These are phyloP conservation scores for Callimorpha dominula DNA, from an alignment of 2,888 invertebrate genomes.

Conservation along the genomic window DNA sequence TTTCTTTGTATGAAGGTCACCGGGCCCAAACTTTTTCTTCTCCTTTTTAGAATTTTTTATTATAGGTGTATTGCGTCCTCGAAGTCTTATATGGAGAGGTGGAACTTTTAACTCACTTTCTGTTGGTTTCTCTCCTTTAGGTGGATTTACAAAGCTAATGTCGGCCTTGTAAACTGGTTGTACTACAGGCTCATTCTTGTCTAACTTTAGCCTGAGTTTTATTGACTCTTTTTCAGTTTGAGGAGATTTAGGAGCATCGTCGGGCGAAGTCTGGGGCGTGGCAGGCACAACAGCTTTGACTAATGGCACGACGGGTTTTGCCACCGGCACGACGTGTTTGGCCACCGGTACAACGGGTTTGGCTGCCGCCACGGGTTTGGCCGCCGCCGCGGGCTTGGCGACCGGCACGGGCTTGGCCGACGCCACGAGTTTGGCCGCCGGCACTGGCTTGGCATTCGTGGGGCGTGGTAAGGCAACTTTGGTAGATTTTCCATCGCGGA, in stretches of 20 bases:
- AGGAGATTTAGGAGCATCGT: constrained; percentile 73
- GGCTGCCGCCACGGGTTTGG: constrained; percentile 62
- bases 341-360: too few relatives aligned
- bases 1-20: constrained; percentile 84
- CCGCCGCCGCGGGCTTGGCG: constrained; percentile 50
- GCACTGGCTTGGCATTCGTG: constrained; percentile 60
- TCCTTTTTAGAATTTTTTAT: constrained; percentile 92
- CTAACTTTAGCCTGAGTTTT: constrained; percentile 93
- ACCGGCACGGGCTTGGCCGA: constrained; percentile 64
- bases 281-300: constrained; percentile 46
- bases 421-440: constrained; percentile 56
- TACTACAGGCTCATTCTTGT: constrained; percentile 93
- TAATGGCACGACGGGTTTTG: constrained; percentile 41
- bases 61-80: constrained; percentile 94
- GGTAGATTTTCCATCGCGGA: constrained; percentile 75
- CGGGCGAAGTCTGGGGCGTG: constrained; percentile 57
- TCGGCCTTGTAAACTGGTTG: constrained; percentile 93
- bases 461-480: constrained; percentile 78
- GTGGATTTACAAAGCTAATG: constrained; percentile 89
- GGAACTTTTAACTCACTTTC: constrained; percentile 93
- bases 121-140: constrained; percentile 79
- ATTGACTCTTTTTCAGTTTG: constrained; percentile 90
- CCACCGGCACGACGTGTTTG: too few relatives aligned
- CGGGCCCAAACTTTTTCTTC: constrained; percentile 85
- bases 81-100: constrained; percentile 94